These are phyloP conservation scores for Pseudomyrmex gracilis DNA, from an alignment of 1,140 invertebrate species.

Conservation along the genomic window DNA sequence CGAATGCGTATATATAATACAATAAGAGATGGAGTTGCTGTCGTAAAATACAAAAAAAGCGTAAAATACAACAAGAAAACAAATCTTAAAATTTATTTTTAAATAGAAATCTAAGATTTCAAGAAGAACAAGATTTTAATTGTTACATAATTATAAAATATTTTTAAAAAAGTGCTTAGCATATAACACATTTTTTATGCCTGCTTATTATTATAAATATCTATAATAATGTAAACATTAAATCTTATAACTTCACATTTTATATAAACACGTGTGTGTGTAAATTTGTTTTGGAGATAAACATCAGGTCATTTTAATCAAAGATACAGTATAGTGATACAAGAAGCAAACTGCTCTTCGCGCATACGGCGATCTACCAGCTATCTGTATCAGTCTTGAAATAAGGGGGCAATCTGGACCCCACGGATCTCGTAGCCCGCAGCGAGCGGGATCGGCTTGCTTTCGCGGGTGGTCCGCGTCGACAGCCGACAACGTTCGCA, in stretches of 20 bases:
- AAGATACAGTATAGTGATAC: too few relatives aligned
- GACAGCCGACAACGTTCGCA: conserved; percentile 49
- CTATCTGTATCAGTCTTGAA: conserved; percentile 35
- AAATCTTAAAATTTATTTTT: not conserved
- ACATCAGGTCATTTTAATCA: not conserved
- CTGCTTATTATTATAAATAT: not conserved
- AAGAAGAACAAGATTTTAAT: not conserved
- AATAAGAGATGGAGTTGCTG: not conserved
- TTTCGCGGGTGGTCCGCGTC: conserved; percentile 76
- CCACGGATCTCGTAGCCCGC: conserved; percentile 25
- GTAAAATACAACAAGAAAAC: not conserved
- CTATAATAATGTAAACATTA: not conserved
- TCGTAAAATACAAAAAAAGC: too few relatives aligned
- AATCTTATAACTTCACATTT: not conserved
- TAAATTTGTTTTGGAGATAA: not conserved
- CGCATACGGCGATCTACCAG: conserved; percentile 18
- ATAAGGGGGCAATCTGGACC: not conserved
- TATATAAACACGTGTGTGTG: not conserved
- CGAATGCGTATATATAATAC: not conserved
- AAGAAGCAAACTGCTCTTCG: not conserved
- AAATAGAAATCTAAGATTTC: not conserved
- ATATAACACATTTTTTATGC: too few relatives aligned
- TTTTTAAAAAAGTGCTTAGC: too few relatives aligned
- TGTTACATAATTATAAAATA: not conserved
- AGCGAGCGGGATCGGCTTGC: conserved; percentile 52